Base-by-base conservation (phyloP, 1,140 invertebrate species). In the Drosophila simulans region DNA sequence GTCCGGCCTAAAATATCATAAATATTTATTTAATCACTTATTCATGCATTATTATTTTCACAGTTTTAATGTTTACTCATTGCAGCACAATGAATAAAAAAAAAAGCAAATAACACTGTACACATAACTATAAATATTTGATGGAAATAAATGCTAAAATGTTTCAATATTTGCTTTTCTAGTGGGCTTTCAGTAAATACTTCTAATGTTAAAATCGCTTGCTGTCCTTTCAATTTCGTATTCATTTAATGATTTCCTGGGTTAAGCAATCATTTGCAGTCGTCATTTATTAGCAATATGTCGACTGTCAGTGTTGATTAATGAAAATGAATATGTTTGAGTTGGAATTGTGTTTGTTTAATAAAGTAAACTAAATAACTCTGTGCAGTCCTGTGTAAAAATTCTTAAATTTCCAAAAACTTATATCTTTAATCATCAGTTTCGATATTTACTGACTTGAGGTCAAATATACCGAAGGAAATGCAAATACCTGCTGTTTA, bases 11-110 rank as follows among this genome's bases (percentile, higher is more conserved):
- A 63, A 59, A 62, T 34, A 48, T 35, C 40, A 73, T 64, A 78
- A 82, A 82, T 78, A 74, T 78, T 78, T 56, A 58, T 56, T 46
- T 27, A 31, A 40, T 70, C 20, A 70, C 48, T 56, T 56, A 70
- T 70, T 70, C 20, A 70, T 70, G 51, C 60, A 51, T 51, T 42
- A 39, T 25, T 25, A 51, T 49, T 65, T 34, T 46, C 56, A 40
- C 35, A 56, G 34, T 37, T 48, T 25, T 40, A 70, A 46, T 68
- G 34, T 69, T 69, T 40, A 56, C 64, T 15, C 15, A 70, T 69
- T 69, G 35, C 34, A 17, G 25, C 34, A 17, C 13, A 13, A 7
- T 25, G 35, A 25, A 35, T 40, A 40, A 52, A 52, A 27, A 25
- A 22, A 22, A 35, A 17, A 17, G 1, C 17, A 17, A 39, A 39